These are phyloP conservation scores for Leptinotarsa tumamoca DNA, from an alignment of 2,888 invertebrate species.

Conservation along the genomic window DNA sequence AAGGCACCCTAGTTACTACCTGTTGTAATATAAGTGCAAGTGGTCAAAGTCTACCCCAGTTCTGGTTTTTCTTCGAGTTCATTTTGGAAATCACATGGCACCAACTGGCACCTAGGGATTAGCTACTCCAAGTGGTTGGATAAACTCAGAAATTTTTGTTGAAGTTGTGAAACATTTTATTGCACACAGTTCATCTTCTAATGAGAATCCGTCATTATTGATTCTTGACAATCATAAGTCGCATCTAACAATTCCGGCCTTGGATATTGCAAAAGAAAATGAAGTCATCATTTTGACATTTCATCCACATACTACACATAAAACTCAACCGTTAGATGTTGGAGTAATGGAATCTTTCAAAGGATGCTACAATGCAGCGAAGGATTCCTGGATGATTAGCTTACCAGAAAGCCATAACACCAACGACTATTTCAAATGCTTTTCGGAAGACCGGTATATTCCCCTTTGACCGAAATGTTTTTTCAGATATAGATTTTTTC, in stretches of 20 bases:
- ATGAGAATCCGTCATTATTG: neutral
- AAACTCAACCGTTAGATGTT: neutral
- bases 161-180: conserved; percentile 6
- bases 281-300: neutral
- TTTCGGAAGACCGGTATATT: neutral
- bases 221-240: neutral
- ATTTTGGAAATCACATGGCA: too few relatives aligned
- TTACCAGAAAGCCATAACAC: neutral
- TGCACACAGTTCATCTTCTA: neutral
- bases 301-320: neutral
- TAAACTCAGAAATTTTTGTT: conserved; percentile 10
- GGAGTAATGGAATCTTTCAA: neutral
- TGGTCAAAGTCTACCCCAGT: too few relatives aligned
- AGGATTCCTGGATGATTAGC: neutral
- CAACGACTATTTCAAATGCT: neutral
- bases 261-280: neutral
- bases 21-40: too few relatives aligned
- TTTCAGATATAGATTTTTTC: too few relatives aligned
- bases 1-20: too few relatives aligned
- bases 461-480: too few relatives aligned
- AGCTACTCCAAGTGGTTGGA: neutral
- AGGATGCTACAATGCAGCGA: neutral
- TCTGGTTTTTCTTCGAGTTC: too few relatives aligned
- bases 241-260: neutral
- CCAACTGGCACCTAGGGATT: conserved; percentile 3